Conservation (phyloP, 2,113 vertebrate species). For the Onychorhynchus coronatus region DNA sequence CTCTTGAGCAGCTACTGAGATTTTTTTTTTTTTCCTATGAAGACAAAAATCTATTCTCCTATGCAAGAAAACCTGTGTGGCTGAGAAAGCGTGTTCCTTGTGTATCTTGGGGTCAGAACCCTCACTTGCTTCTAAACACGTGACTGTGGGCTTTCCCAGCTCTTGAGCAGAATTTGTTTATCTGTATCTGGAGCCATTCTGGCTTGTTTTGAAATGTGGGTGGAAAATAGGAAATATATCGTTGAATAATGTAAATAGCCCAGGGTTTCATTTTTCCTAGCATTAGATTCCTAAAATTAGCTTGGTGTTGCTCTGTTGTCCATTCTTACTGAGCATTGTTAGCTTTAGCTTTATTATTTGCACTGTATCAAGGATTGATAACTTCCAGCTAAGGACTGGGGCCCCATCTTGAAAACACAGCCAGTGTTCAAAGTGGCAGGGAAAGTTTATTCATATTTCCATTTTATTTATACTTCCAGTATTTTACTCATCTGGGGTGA, state of each 20-base stretch:
- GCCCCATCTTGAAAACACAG: neutral
- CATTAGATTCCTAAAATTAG: neutral
- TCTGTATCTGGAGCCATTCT: neutral
- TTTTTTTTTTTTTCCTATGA: neutral
- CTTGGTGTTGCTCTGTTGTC: rapidly evolving
- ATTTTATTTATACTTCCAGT: neutral
- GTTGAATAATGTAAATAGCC: neutral
- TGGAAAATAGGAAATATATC: neutral
- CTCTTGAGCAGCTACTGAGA: neutral
- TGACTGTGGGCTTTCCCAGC: neutral
- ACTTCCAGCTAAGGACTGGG: neutral
- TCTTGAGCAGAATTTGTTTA: neutral
- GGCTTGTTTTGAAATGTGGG: neutral
- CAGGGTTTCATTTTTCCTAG: neutral
- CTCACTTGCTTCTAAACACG: neutral
- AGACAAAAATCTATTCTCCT: neutral
- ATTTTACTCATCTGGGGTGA: neutral
- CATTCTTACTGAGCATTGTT: neutral
- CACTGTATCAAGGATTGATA: neutral
- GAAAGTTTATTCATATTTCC: neutral
- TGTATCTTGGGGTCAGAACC: neutral
- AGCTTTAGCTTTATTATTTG: neutral
- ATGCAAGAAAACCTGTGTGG: neutral
- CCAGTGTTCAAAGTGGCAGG: neutral
- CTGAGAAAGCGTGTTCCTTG: neutral